These are phyloP conservation scores for Alosa alosa DNA, from an alignment of 2,113 vertebrate genomes.

Conservation along the genomic window DNA sequence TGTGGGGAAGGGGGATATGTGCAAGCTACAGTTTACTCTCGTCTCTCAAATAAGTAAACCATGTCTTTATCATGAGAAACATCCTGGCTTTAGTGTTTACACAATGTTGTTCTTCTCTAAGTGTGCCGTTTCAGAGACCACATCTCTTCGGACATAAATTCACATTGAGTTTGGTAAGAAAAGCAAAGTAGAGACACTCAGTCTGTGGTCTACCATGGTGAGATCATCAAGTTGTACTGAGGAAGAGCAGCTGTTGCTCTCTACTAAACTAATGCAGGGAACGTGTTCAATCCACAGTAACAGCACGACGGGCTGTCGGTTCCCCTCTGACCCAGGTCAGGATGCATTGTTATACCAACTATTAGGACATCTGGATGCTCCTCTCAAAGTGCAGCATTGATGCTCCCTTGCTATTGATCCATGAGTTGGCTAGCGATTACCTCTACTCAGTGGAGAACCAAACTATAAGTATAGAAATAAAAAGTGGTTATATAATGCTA, in stretches of 20 bases:
- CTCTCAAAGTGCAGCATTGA: background rate
- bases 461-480: background rate
- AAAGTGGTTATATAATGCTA: background rate
- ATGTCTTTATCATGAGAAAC: background rate
- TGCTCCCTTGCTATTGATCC: background rate
- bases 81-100: background rate
- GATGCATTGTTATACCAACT: background rate
- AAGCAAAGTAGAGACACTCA: background rate
- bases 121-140: background rate
- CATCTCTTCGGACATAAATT: conserved; percentile 1
- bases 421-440: background rate
- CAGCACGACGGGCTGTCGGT: background rate
- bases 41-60: conserved; percentile 9
- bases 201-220: background rate
- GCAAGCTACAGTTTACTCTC: conserved; percentile 43
- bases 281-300: background rate
- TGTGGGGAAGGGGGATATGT: conserved; percentile 32
- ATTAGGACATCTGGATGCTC: background rate
- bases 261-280: background rate
- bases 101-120: background rate
- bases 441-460: conserved; percentile 1
- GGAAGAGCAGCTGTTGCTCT: conserved; percentile 3
- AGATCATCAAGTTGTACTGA: background rate
- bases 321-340: background rate
- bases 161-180: conserved; percentile 5